phyloP scores from a whole-genome alignment of 2,888 invertebrate species.

The Caenorhabditis plicata region DNA sequence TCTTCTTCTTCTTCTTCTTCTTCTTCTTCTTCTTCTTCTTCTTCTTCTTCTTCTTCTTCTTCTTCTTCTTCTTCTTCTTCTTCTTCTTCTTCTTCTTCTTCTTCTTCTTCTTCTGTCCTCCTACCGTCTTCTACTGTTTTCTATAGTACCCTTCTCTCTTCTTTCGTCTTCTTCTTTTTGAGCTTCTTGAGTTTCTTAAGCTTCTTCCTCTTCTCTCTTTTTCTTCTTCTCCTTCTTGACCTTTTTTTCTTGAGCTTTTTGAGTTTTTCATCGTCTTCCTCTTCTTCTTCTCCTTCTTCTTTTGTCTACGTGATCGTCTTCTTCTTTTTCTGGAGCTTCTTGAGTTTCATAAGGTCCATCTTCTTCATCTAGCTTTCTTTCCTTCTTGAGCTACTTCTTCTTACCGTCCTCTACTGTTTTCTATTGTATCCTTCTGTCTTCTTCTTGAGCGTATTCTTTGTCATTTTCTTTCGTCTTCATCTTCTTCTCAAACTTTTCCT shows the following conservation, averaged over 20 bases:
- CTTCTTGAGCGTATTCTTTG: no score
- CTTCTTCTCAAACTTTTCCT: constrained; percentile 2
- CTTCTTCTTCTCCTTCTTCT: constrained; percentile 1
- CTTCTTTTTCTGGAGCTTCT: no score
- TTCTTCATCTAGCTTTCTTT: no score
- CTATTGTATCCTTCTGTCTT: no score
- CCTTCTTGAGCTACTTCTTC: no score
- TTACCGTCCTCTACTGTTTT: no score
- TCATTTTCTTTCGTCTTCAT: not conserved
- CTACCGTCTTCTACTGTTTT: not conserved
- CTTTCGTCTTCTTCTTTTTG: constrained; percentile 1
- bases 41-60: not conserved
- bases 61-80: constrained; percentile 3
- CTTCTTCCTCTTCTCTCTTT: not conserved
- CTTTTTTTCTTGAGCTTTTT: not conserved
- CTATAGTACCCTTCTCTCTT: not conserved
- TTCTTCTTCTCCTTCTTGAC: constrained; percentile 3
- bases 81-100: constrained; percentile 3
- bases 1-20: not conserved
- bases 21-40: not conserved
- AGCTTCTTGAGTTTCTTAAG: not conserved
- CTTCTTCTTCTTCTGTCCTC: not conserved
- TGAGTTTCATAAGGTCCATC: no score
- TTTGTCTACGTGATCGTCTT: no score
- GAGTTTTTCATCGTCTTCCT: not conserved